Percentiles rank a stretch among this genome's conserved stretches.
Conservation (phyloP, 2,113 vertebrate species). For the Microtus pennsylvanicus region DNA sequence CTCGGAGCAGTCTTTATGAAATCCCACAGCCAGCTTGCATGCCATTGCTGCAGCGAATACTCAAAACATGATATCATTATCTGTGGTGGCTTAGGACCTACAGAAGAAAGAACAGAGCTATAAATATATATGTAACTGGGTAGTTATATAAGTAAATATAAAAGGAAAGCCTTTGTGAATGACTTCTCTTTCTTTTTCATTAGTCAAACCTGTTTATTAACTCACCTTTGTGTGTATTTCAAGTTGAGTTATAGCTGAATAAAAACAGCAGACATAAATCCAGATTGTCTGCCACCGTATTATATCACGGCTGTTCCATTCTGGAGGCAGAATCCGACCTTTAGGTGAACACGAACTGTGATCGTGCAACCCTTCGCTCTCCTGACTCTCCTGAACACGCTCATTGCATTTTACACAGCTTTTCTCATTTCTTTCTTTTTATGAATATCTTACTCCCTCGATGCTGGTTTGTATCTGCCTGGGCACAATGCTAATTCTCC, state of each 20-base stretch:
- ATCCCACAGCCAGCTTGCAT: not conserved
- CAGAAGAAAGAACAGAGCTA: not conserved
- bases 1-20: not conserved
- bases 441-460: not conserved
- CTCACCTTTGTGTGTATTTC: not conserved
- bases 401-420: not conserved
- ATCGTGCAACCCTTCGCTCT: not conserved
- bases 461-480: not conserved
- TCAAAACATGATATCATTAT: not conserved
- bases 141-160: not conserved
- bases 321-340: not conserved
- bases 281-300: not conserved
- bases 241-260: not conserved
- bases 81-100: not conserved
- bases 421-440: not conserved
- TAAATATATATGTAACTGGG: fast-evolving
- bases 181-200: not conserved
- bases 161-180: not conserved
- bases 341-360: not conserved
- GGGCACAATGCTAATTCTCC: not conserved
- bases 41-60: not conserved
- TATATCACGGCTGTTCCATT: not conserved
- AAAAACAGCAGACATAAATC: not conserved
- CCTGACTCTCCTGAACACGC: not conserved
- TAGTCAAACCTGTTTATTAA: not conserved